phyloP scores from a whole-genome alignment of 2,888 invertebrate genomes.

The Apantesis nais region DNA sequence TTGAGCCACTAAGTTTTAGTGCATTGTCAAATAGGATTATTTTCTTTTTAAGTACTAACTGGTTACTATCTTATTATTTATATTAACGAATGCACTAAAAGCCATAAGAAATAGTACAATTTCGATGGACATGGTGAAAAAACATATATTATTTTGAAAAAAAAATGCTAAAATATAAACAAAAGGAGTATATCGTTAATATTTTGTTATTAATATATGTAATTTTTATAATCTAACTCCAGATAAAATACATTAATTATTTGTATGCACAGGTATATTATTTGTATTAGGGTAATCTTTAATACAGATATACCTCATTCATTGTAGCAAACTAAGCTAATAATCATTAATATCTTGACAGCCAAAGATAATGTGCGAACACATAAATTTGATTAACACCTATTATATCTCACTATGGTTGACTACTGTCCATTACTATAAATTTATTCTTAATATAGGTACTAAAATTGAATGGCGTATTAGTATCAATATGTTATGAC shows the following conservation, averaged over 20 bases:
- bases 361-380: slow-evolving; percentile 5
- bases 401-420: slow-evolving; percentile 2
- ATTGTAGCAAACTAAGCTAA: background rate
- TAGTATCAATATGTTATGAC: background rate
- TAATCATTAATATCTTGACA: slow-evolving; percentile 1
- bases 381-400: slow-evolving; percentile 8
- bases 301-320: background rate
- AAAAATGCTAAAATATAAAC: no score
- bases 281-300: background rate
- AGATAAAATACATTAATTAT: background rate
- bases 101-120: no score
- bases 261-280: background rate
- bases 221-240: background rate
- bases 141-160: no score
- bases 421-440: slow-evolving; percentile 11
- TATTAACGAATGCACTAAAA: background rate
- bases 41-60: slow-evolving; percentile 3
- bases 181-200: no score
- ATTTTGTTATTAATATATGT: no score
- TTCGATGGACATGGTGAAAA: no score
- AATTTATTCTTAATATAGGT: background rate
- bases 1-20: slow-evolving; percentile 28
- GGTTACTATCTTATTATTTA: background rate
- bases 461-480: background rate
- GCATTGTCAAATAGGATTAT: slow-evolving; percentile 11